Percentiles rank a stretch among this genome's conserved stretches.
Conservation (phyloP, 2,797 vertebrate species). For the Enteromius viviparus region DNA sequence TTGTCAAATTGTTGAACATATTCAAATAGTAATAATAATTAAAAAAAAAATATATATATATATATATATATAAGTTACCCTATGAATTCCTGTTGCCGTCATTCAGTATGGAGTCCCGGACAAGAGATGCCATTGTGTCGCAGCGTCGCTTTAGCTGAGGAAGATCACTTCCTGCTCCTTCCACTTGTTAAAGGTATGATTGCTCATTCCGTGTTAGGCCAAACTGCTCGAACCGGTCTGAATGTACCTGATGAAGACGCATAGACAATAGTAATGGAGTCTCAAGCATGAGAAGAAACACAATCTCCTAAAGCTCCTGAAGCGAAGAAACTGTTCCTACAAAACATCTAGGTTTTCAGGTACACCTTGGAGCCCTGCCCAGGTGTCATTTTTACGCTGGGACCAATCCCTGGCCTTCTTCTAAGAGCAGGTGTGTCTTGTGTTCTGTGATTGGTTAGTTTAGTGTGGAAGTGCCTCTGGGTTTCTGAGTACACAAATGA, state of each 20-base stretch:
- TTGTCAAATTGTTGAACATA: background rate
- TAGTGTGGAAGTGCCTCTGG: slow-evolving; percentile 50
- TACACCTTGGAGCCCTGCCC: slow-evolving; percentile 63
- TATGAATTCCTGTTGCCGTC: slow-evolving; percentile 43
- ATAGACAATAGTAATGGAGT: slow-evolving; percentile 52
- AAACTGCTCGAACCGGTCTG: slow-evolving; percentile 46
- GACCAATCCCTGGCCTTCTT: slow-evolving; percentile 57
- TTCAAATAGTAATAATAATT: background rate
- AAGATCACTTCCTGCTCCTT: slow-evolving; percentile 59
- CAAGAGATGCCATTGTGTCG: slow-evolving; percentile 64
- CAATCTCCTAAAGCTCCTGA: slow-evolving; percentile 61
- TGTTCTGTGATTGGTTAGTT: slow-evolving; percentile 57
- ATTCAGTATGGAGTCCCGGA: slow-evolving; percentile 48
- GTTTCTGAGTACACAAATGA: slow-evolving; percentile 53
- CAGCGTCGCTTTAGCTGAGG: slow-evolving; percentile 46
- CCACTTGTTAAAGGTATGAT: slow-evolving; percentile 50
- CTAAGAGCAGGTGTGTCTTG: slow-evolving; percentile 62
- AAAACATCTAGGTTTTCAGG: slow-evolving; percentile 66
- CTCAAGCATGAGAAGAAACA: slow-evolving; percentile 52
- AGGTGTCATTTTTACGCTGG: slow-evolving; percentile 56
- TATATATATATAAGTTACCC: slow-evolving; percentile 46
- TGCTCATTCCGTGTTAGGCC: slow-evolving; percentile 39
- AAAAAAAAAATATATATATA: background rate
- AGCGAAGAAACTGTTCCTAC: slow-evolving; percentile 60
- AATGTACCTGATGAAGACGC: slow-evolving; percentile 44